These are phyloP conservation scores for Linnaemya tessellans DNA, from an alignment of 2,888 invertebrate species.

Conservation along the genomic window DNA sequence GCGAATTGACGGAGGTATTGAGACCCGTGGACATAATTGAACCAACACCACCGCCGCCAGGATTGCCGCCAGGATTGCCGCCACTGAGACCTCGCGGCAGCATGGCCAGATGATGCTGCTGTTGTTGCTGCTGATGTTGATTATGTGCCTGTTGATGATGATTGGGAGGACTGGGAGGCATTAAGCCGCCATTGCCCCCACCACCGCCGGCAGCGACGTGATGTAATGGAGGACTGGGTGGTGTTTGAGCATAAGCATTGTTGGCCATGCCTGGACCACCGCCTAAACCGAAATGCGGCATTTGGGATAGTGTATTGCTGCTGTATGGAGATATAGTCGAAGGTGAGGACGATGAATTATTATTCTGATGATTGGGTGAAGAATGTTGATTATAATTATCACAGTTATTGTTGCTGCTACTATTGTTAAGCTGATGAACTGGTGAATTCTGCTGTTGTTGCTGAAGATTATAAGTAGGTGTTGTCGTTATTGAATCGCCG, in stretches of 20 bases:
- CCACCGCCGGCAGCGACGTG: conserved; percentile 84
- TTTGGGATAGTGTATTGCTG: conserved; percentile 73
- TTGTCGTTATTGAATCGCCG: conserved; percentile 17
- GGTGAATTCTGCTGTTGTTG: conserved; percentile 54
- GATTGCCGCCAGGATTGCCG: conserved; percentile 65
- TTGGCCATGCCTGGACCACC: conserved; percentile 74
- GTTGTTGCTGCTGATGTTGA: conserved; percentile 78
- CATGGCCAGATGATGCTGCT: conserved; percentile 79
- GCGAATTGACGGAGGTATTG: conserved; percentile 73
- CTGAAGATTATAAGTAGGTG: conserved; percentile 42
- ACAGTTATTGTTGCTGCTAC: conserved; percentile 56
- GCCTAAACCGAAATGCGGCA: conserved; percentile 84
- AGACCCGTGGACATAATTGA: conserved; percentile 73
- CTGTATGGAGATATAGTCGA: conserved; percentile 19
- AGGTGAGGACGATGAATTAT: conserved; percentile 74
- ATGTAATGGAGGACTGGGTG: conserved; percentile 89
- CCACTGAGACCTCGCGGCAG: conserved; percentile 76
- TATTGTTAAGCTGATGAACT: conserved; percentile 37
- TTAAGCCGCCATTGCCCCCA: conserved; percentile 68
- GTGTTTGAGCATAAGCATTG: conserved; percentile 89
- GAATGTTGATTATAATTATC: conserved; percentile 53
- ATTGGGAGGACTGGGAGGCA: conserved; percentile 76
- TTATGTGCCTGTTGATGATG: conserved; percentile 74
- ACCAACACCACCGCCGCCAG: conserved; percentile 69
- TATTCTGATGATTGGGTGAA: conserved; percentile 44